Evolutionary conservation across 2,113 vertebrate species (phyloP).

Genomic region (Cinclus cinclus): DNA sequence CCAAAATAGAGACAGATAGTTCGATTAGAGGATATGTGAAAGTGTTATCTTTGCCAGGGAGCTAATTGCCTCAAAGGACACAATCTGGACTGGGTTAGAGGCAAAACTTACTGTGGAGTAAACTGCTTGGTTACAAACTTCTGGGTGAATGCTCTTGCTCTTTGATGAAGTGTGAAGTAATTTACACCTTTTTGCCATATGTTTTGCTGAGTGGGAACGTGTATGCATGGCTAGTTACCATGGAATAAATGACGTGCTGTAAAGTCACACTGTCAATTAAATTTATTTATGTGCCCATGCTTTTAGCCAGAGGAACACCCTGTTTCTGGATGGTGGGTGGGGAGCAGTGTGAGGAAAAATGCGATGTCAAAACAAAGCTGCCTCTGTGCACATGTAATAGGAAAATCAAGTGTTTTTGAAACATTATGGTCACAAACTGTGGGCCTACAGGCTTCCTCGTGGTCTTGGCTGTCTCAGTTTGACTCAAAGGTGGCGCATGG

Average conservation of each 20-base stretch:
- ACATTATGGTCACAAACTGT: rapidly evolving
- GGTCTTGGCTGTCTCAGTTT: neutral
- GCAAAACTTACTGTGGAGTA: neutral
- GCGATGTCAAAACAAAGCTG: slow-evolving; percentile 32
- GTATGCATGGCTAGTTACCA: neutral
- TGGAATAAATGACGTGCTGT: slow-evolving; percentile 4
- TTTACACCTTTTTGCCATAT: slow-evolving; percentile 4
- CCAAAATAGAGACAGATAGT: neutral
- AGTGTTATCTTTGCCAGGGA: neutral
- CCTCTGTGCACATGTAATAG: neutral
- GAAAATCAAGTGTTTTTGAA: slow-evolving; percentile 20
- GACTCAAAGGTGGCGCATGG: neutral
- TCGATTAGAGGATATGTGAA: neutral
- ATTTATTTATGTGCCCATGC: neutral
- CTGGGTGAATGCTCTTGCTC: neutral
- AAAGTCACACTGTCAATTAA: neutral
- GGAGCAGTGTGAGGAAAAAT: neutral
- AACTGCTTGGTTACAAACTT: neutral
- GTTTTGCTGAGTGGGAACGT: neutral
- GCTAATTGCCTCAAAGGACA: neutral
- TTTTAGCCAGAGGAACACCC: slow-evolving; percentile 1
- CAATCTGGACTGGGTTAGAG: neutral
- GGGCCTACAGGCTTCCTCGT: neutral
- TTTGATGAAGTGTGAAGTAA: neutral
- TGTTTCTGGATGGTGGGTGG: slow-evolving; percentile 2